Evolutionary conservation across 1,140 invertebrate species (phyloP).

Genomic region (Drosophila oshimai): DNA sequence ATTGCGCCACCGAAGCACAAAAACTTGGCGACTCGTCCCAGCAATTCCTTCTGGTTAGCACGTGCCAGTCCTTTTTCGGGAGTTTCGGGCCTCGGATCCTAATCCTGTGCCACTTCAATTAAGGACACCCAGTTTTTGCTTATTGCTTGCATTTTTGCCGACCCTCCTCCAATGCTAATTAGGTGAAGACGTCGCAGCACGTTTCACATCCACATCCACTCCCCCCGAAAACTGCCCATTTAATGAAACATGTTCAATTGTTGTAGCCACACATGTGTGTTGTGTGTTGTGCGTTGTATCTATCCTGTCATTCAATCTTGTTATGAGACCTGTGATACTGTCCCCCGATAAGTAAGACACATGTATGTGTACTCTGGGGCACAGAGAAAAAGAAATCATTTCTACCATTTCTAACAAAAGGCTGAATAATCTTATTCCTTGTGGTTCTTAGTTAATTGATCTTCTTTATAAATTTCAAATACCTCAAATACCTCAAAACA

Average conservation of each 20-base stretch:
- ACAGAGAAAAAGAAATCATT: neutral
- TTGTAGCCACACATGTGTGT: neutral
- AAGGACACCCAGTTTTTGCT: constrained; percentile 46
- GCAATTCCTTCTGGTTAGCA: constrained; percentile 14
- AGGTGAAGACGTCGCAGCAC: constrained; percentile 61
- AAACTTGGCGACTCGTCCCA: constrained; percentile 51
- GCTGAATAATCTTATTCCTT: no score
- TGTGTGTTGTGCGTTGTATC: neutral
- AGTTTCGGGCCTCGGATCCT: neutral
- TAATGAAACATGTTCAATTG: constrained; percentile 46
- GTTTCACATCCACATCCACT: constrained; percentile 33
- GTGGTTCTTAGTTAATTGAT: no score
- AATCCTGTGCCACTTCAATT: constrained; percentile 44
- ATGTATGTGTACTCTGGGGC: neutral
- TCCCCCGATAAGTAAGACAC: constrained; percentile 22
- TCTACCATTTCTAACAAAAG: neutral
- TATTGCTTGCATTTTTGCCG: constrained; percentile 67
- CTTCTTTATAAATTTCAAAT: no score
- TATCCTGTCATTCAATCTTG: constrained; percentile 26
- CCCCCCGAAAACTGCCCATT: neutral
- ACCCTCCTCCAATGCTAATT: constrained; percentile 62
- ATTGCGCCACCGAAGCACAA: constrained; percentile 64
- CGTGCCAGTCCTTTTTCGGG: constrained; percentile 29
- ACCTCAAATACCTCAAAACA: no score
- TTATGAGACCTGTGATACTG: constrained; percentile 10